A percentile compares a stretch with the other conserved stretches of the same genome.
Conservation (phyloP, 2,888 invertebrate species). For the Harpagoxenus sublaevis region DNA sequence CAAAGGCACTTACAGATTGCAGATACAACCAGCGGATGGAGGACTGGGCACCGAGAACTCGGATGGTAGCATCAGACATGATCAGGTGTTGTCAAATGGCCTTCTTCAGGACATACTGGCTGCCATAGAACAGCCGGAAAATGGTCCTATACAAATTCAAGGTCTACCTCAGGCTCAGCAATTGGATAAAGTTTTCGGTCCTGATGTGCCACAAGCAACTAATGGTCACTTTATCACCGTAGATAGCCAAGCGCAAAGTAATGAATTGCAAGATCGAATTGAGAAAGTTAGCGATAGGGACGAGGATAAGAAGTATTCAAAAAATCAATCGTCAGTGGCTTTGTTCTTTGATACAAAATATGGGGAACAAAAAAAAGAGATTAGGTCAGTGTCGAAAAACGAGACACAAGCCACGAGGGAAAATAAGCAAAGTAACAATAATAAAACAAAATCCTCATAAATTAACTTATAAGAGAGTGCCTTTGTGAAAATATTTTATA, state of each 20-base stretch:
- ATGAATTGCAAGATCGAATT: constrained; percentile 23
- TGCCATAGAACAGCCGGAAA: constrained; percentile 92
- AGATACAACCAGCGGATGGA: constrained; percentile 91
- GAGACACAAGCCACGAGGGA: constrained; percentile 54
- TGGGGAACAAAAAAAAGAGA: constrained; percentile 76
- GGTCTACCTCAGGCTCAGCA: constrained; percentile 75
- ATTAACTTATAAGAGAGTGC: constrained; percentile 27
- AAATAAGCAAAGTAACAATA: constrained; percentile 30
- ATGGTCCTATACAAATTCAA: constrained; percentile 78
- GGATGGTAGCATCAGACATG: constrained; percentile 89
- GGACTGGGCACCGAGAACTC: constrained; percentile 86
- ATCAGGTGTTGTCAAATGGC: constrained; percentile 92
- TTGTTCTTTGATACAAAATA: constrained; percentile 80
- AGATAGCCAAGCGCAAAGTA: constrained; percentile 31
- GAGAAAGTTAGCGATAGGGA: constrained; percentile 57
- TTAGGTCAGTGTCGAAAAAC: constrained; percentile 71
- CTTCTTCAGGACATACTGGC: constrained; percentile 93
- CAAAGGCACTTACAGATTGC: constrained; percentile 90
- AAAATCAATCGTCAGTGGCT: constrained; percentile 77
- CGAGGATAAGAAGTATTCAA: constrained; percentile 57
- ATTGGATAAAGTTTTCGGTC: constrained; percentile 73
- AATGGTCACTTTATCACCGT: constrained; percentile 66
- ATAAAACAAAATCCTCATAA: constrained; percentile 61
- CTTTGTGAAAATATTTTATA: constrained; percentile 36
- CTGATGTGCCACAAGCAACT: constrained; percentile 70